These are phyloP conservation scores for Caenorhabditis zanzibari DNA, from an alignment of 2,888 invertebrate species.

Conservation along the genomic window DNA sequence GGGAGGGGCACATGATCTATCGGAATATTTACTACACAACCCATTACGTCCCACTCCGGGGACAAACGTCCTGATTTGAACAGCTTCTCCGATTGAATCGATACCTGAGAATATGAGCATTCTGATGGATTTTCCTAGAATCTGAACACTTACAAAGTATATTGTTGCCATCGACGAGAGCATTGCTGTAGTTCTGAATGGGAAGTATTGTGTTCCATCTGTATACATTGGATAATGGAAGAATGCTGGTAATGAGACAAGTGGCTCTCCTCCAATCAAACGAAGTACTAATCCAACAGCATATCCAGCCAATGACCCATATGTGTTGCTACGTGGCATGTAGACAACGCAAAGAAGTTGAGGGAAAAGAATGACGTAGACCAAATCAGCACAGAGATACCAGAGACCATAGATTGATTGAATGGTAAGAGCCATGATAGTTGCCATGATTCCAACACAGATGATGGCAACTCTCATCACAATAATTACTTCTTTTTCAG, in stretches of 20 bases:
- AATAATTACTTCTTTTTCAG: constrained; percentile 94
- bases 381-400: constrained; percentile 99
- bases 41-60: constrained; percentile 80
- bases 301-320: constrained; percentile 90
- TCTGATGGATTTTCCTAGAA: too few relatives aligned
- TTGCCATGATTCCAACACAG: constrained; percentile 93
- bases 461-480: constrained; percentile 94
- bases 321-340: constrained; percentile 96
- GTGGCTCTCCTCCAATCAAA: constrained; percentile 92
- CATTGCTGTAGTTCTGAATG: constrained; percentile 97
- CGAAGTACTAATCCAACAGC: constrained; percentile 86
- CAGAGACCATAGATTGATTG: constrained; percentile 98
- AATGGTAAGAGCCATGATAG: constrained; percentile 97
- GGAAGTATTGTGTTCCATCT: constrained; percentile 90
- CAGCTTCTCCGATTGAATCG: constrained; percentile 74
- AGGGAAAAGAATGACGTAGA: constrained; percentile 98
- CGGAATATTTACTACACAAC: constrained; percentile 82
- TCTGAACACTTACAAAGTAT: constrained; percentile 86
- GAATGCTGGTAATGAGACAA: constrained; percentile 90
- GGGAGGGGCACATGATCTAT: constrained; percentile 81
- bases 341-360: constrained; percentile 98
- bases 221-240: constrained; percentile 91
- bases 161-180: constrained; percentile 90
- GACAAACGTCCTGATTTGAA: constrained; percentile 77
- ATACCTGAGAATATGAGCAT: constrained; percentile 70